Evolutionary conservation across 1,140 invertebrate genomes (phyloP).

Genomic region (Delia radicum): DNA sequence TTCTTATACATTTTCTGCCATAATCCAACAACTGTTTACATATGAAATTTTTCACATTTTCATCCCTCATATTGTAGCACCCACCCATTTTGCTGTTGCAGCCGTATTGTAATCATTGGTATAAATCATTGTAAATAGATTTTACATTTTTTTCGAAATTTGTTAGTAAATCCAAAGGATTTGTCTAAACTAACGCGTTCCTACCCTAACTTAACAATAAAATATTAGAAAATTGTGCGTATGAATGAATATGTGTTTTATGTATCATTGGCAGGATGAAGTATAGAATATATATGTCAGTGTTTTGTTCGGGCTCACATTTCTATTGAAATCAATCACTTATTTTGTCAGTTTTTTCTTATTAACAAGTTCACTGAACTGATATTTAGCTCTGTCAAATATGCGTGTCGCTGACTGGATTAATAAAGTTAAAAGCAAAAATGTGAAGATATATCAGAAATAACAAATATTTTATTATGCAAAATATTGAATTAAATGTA

Average conservation of each 20-base stretch:
- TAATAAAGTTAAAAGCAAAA: too few relatives aligned
- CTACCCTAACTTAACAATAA: background rate
- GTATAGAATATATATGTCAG: background rate
- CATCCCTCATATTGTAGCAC: background rate
- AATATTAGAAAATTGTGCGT: background rate
- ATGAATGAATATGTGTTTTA: too few relatives aligned
- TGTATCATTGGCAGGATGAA: background rate
- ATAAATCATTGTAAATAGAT: background rate
- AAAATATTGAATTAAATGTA: too few relatives aligned
- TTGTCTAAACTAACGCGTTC: background rate
- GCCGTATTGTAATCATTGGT: background rate
- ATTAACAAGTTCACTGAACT: background rate
- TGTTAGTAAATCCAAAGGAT: too few relatives aligned
- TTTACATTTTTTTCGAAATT: background rate
- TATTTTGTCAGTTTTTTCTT: background rate
- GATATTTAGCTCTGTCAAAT: background rate
- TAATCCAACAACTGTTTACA: background rate
- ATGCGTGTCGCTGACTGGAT: too few relatives aligned
- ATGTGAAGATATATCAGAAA: too few relatives aligned
- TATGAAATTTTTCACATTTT: background rate
- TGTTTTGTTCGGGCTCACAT: background rate
- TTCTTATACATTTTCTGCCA: too few relatives aligned
- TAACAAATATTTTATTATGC: too few relatives aligned
- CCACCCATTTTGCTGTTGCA: background rate
- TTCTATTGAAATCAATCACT: background rate